Conservation (phyloP, 2,113 vertebrate species). For the Lutjanus erythropterus region DNA sequence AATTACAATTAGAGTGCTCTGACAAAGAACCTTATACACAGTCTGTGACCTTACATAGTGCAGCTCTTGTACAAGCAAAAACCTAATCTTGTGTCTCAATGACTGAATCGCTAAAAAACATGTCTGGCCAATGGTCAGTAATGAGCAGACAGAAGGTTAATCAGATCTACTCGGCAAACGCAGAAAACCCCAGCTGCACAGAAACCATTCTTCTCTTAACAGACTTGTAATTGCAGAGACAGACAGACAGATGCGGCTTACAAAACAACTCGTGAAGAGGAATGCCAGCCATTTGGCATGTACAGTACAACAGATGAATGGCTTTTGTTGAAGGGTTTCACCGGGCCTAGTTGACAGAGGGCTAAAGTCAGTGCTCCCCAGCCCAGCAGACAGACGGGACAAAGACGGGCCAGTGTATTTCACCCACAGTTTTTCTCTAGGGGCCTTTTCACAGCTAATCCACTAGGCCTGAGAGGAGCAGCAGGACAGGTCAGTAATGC, state of each 20-base stretch:
- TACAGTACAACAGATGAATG: conserved; percentile 83
- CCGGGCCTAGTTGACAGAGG: conserved; percentile 75
- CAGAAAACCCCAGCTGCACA: conserved; percentile 80
- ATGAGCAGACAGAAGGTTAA: conserved; percentile 79
- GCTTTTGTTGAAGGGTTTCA: conserved; percentile 82
- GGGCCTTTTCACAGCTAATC: conserved; percentile 83
- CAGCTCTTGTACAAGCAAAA: conserved; percentile 67
- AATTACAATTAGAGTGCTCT: conserved; percentile 35
- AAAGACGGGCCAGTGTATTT: conserved; percentile 80
- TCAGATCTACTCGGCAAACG: conserved; percentile 74
- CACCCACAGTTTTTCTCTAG: conserved; percentile 76
- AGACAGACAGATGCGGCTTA: conserved; percentile 80
- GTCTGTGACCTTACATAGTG: conserved; percentile 42
- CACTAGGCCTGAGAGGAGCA: conserved; percentile 78
- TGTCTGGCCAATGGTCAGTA: conserved; percentile 66
- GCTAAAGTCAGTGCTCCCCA: conserved; percentile 80
- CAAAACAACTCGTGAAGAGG: conserved; percentile 80
- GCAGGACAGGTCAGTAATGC: conserved; percentile 81
- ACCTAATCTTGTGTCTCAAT: conserved; percentile 58
- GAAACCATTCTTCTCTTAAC: conserved; percentile 80
- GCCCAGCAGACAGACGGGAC: conserved; percentile 77
- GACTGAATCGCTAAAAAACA: conserved; percentile 51
- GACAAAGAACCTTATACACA: conserved; percentile 56
- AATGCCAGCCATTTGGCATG: conserved; percentile 81
- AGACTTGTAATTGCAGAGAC: conserved; percentile 78